A percentile compares a stretch with the other conserved stretches of the same genome.
These are phyloP conservation scores for Mya arenaria DNA, from an alignment of 1,140 invertebrate genomes.

Conservation along the genomic window DNA sequence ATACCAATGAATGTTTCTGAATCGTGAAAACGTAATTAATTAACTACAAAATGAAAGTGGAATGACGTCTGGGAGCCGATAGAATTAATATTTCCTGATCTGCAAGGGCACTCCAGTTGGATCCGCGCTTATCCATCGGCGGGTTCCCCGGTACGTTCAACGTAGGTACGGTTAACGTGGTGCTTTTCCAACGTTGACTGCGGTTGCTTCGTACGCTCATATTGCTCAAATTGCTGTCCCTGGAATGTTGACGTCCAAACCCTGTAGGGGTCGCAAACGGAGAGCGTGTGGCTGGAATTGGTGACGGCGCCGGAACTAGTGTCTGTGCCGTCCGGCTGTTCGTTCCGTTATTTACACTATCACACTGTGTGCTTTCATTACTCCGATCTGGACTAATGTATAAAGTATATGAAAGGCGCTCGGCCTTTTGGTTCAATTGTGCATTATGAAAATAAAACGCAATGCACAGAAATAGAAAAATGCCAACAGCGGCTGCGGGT, in stretches of 20 bases:
- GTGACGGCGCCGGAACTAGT: background rate
- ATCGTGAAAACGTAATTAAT: too few species aligned
- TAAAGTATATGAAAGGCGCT: conserved; percentile 9
- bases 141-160: background rate
- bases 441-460: conserved; percentile 25
- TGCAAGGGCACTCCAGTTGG: conserved; percentile 45
- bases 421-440: conserved; percentile 25
- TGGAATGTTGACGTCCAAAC: background rate
- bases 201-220: background rate
- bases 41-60: conserved; percentile 37
- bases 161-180: background rate
- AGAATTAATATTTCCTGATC: conserved; percentile 32
- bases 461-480: conserved; percentile 32
- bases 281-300: too few species aligned
- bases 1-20: too few species aligned
- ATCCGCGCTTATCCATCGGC: background rate
- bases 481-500: conserved; percentile 6
- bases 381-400: conserved; percentile 9
- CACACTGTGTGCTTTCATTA: background rate
- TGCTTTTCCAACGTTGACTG: conserved; percentile 19
- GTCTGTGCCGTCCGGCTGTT: background rate
- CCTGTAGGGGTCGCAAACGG: too few species aligned
- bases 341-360: background rate
- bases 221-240: background rate
- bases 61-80: conserved; percentile 34